Evolutionary conservation across 2,113 vertebrate genomes (phyloP).

Genomic region (Aegotheles bennettii): DNA sequence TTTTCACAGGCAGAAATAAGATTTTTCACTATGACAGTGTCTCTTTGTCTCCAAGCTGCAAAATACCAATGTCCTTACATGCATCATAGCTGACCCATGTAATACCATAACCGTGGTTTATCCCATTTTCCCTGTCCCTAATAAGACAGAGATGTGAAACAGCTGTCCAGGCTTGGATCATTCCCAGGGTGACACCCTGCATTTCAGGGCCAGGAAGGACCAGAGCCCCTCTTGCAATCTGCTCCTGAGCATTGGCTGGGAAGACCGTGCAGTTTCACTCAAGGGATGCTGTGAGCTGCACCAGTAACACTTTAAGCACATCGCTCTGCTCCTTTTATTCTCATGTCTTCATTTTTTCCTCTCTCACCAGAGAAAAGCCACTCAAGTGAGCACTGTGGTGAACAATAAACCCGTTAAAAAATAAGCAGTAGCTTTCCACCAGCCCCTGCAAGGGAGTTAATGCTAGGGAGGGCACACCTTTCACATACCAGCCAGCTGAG

Average conservation of each 20-base stretch:
- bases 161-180: slow-evolving; percentile 14
- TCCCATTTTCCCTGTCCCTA: neutral
- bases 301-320: accelerated
- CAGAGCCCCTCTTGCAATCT: neutral
- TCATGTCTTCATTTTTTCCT: neutral
- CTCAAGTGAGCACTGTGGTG: neutral
- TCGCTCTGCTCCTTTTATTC: neutral
- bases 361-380: neutral
- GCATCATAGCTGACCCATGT: slow-evolving; percentile 24
- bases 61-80: slow-evolving; percentile 31
- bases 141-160: slow-evolving; percentile 13
- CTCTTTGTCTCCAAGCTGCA: neutral
- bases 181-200: slow-evolving; percentile 10
- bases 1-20: neutral
- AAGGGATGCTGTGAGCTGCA: neutral
- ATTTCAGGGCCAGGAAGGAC: neutral
- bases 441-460: neutral
- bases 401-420: neutral
- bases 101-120: neutral
- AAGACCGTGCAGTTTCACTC: accelerated
- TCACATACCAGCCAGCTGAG: neutral
- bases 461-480: neutral
- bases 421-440: neutral
- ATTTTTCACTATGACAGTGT: neutral
- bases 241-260: neutral